Conservation (phyloP, 2,797 vertebrate genomes). For the Cyprinodon diabolis region DNA sequence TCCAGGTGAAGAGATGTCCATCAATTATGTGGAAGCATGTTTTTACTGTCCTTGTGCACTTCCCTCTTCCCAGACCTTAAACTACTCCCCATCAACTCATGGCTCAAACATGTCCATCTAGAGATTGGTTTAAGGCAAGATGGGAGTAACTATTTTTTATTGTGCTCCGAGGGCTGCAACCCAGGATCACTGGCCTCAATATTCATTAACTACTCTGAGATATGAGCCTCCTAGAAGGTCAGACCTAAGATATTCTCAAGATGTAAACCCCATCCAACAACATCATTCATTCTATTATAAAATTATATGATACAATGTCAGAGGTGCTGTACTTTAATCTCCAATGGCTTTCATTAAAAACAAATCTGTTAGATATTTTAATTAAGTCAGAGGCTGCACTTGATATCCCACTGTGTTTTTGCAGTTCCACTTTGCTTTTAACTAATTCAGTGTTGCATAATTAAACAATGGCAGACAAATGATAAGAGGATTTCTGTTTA, state of each 20-base stretch:
- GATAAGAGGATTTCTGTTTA: conserved; percentile 47
- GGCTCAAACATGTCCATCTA: conserved; percentile 2
- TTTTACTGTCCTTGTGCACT: neutral
- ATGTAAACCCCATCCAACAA: neutral
- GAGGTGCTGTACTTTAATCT: conserved; percentile 32
- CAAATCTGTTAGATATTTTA: conserved; percentile 50
- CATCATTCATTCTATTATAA: neutral
- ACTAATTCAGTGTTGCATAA: conserved; percentile 50
- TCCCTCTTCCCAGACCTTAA: neutral
- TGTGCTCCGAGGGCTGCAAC: conserved; percentile 10
- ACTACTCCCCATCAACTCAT: neutral
- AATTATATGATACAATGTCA: neutral
- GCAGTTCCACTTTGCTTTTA: conserved; percentile 47
- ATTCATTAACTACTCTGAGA: conserved; percentile 10
- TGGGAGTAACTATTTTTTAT: neutral
- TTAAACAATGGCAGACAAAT: conserved; percentile 59
- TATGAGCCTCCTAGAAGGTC: conserved; percentile 8
- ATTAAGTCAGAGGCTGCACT: conserved; percentile 48
- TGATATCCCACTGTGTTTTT: conserved; percentile 43
- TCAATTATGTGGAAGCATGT: neutral
- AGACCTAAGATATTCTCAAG: neutral
- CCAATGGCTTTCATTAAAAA: conserved; percentile 45
- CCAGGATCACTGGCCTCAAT: conserved; percentile 32
- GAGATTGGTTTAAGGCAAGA: neutral
- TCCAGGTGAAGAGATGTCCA: too few species aligned